Conservation (phyloP, 2,797 vertebrate genomes). For the Rhinogobio ventralis region DNA sequence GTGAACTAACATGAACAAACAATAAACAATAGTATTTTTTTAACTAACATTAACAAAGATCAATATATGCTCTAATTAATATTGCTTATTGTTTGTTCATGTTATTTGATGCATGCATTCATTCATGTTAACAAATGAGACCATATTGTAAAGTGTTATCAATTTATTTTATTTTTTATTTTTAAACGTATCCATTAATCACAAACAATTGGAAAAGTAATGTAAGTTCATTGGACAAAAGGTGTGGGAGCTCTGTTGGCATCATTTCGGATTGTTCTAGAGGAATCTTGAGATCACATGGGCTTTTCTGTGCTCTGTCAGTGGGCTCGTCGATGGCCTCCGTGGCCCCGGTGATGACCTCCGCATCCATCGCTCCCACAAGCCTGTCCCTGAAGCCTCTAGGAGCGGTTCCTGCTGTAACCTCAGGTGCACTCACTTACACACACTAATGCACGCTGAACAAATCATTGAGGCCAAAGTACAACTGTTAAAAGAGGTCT, state of each 20-base stretch:
- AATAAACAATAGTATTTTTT: not conserved
- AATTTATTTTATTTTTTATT: not conserved
- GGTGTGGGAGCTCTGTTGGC: not conserved
- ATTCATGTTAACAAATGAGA: not conserved
- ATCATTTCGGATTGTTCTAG: not conserved
- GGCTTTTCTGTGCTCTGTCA: slow-evolving; percentile 10
- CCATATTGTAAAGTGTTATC: not conserved
- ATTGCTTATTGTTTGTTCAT: not conserved
- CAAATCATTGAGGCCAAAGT: not conserved
- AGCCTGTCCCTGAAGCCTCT: slow-evolving; percentile 78
- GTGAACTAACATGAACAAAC: not conserved
- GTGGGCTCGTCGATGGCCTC: slow-evolving; percentile 55
- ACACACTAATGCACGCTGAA: not conserved
- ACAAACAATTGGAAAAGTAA: not conserved
- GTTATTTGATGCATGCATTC: not conserved
- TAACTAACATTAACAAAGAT: not conserved
- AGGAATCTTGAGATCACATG: not conserved
- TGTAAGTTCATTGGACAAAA: not conserved
- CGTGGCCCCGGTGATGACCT: slow-evolving; percentile 59
- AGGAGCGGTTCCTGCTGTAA: slow-evolving; percentile 59
- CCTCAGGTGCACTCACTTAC: slow-evolving; percentile 32
- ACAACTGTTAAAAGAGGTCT: not conserved
- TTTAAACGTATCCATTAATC: not conserved
- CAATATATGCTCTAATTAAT: not conserved
- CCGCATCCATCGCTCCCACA: slow-evolving; percentile 62